Evolutionary conservation across 2,113 vertebrate species (phyloP).

Genomic region (Oceanodroma tethys): DNA sequence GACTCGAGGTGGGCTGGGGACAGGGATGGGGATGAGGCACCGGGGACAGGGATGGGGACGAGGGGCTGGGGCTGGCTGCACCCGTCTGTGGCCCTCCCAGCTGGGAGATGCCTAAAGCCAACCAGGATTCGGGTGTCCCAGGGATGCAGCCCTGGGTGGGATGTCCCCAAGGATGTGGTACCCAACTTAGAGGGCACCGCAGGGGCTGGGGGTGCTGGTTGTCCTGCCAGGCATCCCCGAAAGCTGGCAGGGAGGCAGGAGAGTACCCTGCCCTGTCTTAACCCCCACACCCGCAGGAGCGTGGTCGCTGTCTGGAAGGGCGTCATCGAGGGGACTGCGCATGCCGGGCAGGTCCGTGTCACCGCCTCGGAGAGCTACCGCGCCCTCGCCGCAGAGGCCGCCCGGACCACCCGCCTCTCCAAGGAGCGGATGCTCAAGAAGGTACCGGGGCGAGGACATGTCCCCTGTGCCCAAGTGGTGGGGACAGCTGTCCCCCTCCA

Average conservation of each 20-base stretch:
- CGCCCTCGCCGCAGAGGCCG: constrained; percentile 63
- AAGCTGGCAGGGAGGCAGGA: not conserved
- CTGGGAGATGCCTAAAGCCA: not conserved
- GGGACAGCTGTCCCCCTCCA: not conserved
- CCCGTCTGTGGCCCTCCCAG: rapidly evolving
- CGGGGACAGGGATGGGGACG: not conserved
- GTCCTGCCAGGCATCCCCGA: not conserved
- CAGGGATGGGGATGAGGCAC: not conserved
- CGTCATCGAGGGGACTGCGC: constrained; percentile 78
- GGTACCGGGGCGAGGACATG: constrained; percentile 25
- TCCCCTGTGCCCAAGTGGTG: rapidly evolving
- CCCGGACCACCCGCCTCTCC: constrained; percentile 72
- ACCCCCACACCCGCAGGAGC: constrained; percentile 53
- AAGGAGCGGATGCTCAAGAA: constrained; percentile 84
- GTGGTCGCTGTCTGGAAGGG: constrained; percentile 81
- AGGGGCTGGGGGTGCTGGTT: not conserved
- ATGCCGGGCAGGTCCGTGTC: constrained; percentile 72
- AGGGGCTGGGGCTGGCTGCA: not conserved
- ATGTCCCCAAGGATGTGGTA: not conserved
- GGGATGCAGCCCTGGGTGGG: not conserved
- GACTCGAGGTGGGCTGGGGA: constrained; percentile 63
- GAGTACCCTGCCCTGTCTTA: rapidly evolving
- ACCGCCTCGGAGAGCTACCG: constrained; percentile 79
- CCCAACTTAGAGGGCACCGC: rapidly evolving
- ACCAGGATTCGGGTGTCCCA: rapidly evolving